Evolutionary conservation across 2,113 vertebrate species (phyloP), one percentile per base, ranked within the genome.

Genomic region (Dendropsophus ebraccatus): DNA sequence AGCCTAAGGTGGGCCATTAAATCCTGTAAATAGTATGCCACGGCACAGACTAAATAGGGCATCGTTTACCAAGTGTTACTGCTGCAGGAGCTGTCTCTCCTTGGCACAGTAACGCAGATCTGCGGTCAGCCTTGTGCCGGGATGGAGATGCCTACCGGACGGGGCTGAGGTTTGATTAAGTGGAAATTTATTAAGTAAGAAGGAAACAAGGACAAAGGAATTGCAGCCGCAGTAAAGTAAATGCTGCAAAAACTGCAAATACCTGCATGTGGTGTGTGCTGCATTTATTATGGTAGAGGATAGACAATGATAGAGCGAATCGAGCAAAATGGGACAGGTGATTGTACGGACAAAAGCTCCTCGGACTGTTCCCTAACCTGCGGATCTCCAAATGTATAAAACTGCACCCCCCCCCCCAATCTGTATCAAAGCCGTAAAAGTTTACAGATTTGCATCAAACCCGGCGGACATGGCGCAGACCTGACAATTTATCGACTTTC

Each of bases 1-100:
- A 80, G 84, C 84, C 84, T 86, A 80, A 54, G 84, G 84, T 80
- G 76, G 84, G 76, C 77, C 49, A 85, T 79, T 84, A 84, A 84
- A 76, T 84, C 41, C 83, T 84, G 83, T 84, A 84, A 84, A 84
- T 84, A 84, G 81, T 83, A 52, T 72, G 41, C 80, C 80, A 81
- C 60, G 13, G 69, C 82, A 65, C 54, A 23, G 82, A 62, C 52
- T 60, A 37, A 79, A 85, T 85, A 79, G 76, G 75, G 60, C 60
- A 79, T 70, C 60, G 75, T 58, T 76, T 50, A 76, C 72, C 72
- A 62, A 62, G 35, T 84, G 56, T 41, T 50, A 58, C 25, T 13
- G 83, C 73, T 35, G 8, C 72, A 50, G 83, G 83, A 65, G 16
- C 35, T 32, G 72, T 84, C 72, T 84, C 72, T 84, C 83, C 73